Evolutionary conservation across 2,113 vertebrate species (phyloP).

Genomic region (Desmodus rotundus): DNA sequence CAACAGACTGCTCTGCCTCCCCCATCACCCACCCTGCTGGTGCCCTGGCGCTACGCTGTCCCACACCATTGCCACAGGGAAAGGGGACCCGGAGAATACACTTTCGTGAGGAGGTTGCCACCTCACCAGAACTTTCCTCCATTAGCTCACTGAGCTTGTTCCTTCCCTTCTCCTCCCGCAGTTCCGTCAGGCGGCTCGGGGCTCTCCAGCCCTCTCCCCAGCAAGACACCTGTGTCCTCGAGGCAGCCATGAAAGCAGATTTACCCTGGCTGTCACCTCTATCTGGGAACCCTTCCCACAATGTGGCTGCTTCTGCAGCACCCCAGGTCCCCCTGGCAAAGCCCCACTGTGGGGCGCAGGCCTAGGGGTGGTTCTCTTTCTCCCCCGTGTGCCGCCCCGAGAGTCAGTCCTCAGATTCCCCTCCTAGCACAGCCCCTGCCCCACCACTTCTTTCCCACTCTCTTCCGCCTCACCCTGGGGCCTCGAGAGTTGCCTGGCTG

Average conservation of each 20-base stretch:
- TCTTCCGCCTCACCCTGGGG: background rate
- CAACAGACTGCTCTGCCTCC: background rate
- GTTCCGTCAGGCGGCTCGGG: fast-evolving
- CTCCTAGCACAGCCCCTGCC: background rate
- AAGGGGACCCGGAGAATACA: background rate
- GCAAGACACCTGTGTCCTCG: background rate
- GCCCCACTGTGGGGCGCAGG: background rate
- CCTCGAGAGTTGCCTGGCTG: background rate
- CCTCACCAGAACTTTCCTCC: background rate
- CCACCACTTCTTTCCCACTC: background rate
- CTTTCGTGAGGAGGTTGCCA: background rate
- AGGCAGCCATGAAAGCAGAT: background rate
- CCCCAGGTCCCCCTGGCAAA: fast-evolving
- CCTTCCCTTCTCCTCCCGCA: background rate
- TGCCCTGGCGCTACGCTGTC: background rate
- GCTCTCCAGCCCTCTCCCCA: background rate
- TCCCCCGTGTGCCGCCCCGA: background rate
- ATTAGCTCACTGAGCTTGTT: no score
- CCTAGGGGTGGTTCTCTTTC: no score
- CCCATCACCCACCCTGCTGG: background rate
- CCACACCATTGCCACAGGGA: background rate
- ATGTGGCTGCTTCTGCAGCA: background rate
- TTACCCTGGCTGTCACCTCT: background rate
- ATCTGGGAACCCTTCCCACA: background rate
- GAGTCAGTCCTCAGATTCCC: background rate